Conservation (phyloP, 2,113 vertebrate genomes). For the Cryptomyrus ogoouensis region DNA sequence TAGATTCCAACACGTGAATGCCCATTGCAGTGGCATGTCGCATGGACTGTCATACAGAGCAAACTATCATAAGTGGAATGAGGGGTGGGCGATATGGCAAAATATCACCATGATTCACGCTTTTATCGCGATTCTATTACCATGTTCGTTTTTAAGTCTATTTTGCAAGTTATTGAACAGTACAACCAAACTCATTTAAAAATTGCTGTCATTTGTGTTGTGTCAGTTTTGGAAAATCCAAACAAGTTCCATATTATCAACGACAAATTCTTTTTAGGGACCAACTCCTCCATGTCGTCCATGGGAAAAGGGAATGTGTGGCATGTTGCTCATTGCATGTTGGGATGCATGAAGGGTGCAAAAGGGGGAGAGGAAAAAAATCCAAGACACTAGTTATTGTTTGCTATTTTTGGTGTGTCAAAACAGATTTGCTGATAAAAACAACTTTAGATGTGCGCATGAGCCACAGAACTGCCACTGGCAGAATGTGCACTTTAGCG, state of each 20-base stretch:
- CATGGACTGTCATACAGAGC: not conserved
- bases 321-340: not conserved
- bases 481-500: no score
- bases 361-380: not conserved
- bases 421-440: not conserved
- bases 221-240: not conserved
- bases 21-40: not conserved
- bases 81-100: not conserved
- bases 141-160: not conserved
- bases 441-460: not conserved
- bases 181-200: not conserved
- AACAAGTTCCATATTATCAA: not conserved
- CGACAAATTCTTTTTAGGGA: not conserved
- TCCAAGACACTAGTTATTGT: not conserved
- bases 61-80: not conserved
- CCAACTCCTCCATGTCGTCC: not conserved
- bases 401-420: not conserved
- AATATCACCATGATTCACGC: not conserved
- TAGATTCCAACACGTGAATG: not conserved
- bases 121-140: not conserved
- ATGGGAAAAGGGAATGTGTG: not conserved
- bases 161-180: not conserved
- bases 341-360: not conserved
- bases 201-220: not conserved
- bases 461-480: not conserved